These are phyloP conservation scores for Tychaedon coryphoeus DNA, from an alignment of 2,113 vertebrate genomes.

Conservation along the genomic window DNA sequence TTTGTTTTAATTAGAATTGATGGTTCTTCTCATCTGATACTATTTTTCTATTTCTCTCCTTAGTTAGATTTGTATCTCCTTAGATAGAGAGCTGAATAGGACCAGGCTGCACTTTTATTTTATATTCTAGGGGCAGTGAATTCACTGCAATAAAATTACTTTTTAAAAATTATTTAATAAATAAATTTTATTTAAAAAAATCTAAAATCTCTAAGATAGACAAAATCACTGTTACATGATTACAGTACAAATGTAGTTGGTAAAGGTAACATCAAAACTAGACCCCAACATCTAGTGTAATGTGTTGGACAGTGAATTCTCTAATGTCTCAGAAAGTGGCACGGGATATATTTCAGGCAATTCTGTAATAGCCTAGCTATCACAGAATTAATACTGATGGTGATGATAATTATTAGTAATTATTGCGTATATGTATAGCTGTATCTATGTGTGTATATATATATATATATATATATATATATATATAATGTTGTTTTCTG, in stretches of 20 bases:
- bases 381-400: background rate
- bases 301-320: background rate
- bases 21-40: background rate
- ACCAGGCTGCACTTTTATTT: background rate
- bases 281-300: background rate
- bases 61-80: background rate
- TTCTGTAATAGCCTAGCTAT: background rate
- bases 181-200: background rate
- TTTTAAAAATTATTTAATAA: background rate
- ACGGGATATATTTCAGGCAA: background rate
- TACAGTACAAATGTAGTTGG: background rate
- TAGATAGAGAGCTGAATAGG: background rate
- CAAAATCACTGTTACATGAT: background rate
- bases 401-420: background rate
- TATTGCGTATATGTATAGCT: background rate
- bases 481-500: background rate
- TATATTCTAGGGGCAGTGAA: background rate
- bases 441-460: too few species aligned
- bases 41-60: background rate
- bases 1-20: background rate
- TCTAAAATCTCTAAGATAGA: background rate
- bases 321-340: background rate
- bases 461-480: too few species aligned
- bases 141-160: background rate
- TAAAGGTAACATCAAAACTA: background rate